Percentiles rank a stretch among this genome's conserved stretches.
These are phyloP conservation scores for Stenchaetothrips biformis DNA, from an alignment of 2,888 invertebrate species.

Conservation along the genomic window DNA sequence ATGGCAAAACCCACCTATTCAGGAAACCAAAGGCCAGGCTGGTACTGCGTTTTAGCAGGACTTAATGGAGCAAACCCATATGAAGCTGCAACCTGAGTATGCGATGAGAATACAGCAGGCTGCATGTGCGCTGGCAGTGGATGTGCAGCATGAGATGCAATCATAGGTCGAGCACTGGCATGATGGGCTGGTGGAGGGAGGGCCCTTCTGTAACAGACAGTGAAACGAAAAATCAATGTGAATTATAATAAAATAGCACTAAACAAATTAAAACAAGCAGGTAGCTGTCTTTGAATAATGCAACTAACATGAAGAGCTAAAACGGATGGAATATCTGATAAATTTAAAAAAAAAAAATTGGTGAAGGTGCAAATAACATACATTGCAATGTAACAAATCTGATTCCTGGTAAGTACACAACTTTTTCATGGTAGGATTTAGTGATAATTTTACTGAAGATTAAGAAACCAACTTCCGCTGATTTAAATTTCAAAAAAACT, in stretches of 20 bases:
- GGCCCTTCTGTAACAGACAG: conserved; percentile 45
- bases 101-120: conserved; percentile 57
- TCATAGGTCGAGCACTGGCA: conserved; percentile 63
- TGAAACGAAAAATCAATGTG: conserved; percentile 39
- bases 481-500: too few relatives aligned
- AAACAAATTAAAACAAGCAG: conserved; percentile 16
- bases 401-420: too few relatives aligned
- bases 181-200: conserved; percentile 81
- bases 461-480: too few relatives aligned
- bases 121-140: conserved; percentile 79
- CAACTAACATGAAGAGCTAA: not conserved
- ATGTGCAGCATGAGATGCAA: conserved; percentile 60
- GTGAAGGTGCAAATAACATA: too few relatives aligned
- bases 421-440: too few relatives aligned
- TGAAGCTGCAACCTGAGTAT: conserved; percentile 55
- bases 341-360: too few relatives aligned
- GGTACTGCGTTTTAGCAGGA: conserved; percentile 63
- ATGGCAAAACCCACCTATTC: conserved; percentile 49
- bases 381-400: too few relatives aligned
- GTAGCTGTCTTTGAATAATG: not conserved
- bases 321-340: too few relatives aligned
- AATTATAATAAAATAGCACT: too few relatives aligned
- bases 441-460: too few relatives aligned
- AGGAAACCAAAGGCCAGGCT: conserved; percentile 70
- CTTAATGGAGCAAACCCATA: conserved; percentile 67